Evolutionary conservation across 2,888 invertebrate genomes (phyloP).

Genomic region (Rosalia funebris): DNA sequence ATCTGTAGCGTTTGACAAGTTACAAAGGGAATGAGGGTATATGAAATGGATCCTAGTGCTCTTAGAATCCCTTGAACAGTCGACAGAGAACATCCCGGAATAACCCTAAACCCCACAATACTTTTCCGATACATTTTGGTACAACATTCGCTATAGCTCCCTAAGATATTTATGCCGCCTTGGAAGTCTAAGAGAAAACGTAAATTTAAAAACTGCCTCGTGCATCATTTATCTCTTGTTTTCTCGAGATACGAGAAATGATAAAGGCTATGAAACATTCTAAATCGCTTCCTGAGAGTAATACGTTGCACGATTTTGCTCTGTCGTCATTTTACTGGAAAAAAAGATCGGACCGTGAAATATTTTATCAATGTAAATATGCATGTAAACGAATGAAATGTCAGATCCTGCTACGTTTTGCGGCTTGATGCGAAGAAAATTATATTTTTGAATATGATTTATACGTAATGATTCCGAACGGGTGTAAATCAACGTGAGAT

Average conservation of each 20-base stretch:
- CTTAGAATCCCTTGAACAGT: not conserved
- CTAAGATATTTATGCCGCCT: too few relatives aligned
- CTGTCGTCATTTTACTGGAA: not conserved
- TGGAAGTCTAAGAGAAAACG: not conserved
- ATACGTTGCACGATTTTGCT: not conserved
- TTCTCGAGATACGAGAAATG: not conserved
- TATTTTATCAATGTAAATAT: not conserved
- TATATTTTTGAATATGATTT: not conserved
- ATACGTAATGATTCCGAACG: not conserved
- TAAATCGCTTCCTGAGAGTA: not conserved
- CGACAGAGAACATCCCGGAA: not conserved
- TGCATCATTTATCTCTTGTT: not conserved
- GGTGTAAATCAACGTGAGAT: not conserved
- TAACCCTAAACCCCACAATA: not conserved
- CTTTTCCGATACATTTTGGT: too few relatives aligned
- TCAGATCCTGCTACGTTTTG: not conserved
- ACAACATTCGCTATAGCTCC: too few relatives aligned
- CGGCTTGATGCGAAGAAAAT: not conserved
- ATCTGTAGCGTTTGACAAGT: too few relatives aligned
- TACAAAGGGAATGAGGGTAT: not conserved
- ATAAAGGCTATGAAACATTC: not conserved
- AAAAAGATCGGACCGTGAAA: not conserved
- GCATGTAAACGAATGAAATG: not conserved
- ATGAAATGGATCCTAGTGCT: not conserved
- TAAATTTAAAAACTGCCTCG: not conserved